Conservation (phyloP, 2,888 invertebrate species). For the Protophormia terraenovae region DNA sequence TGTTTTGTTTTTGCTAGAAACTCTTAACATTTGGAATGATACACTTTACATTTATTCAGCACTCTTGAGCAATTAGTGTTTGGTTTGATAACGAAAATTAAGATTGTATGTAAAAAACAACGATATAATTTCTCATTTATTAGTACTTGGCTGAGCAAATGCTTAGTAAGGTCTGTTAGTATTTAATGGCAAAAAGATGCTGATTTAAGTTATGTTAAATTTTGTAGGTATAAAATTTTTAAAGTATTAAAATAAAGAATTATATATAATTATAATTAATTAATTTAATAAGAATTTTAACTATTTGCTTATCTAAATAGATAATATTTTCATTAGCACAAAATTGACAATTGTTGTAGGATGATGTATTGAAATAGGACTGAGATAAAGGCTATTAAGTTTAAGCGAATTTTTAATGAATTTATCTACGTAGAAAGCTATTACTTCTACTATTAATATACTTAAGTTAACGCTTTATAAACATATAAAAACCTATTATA, state of each 20-base stretch:
- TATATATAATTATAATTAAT: not conserved
- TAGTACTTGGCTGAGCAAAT: constrained; percentile 36
- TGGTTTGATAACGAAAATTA: constrained; percentile 43
- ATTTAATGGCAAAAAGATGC: constrained; percentile 34
- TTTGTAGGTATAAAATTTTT: not conserved
- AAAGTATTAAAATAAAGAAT: not conserved
- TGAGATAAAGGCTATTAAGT: too few relatives aligned
- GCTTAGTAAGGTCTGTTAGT: constrained; percentile 8
- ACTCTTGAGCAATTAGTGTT: constrained; percentile 59
- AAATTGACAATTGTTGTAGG: too few relatives aligned
- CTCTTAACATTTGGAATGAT: constrained; percentile 26
- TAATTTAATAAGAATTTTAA: not conserved
- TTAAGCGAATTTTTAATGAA: too few relatives aligned
- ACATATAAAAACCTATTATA: too few relatives aligned
- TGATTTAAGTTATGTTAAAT: constrained; percentile 18
- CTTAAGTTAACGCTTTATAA: too few relatives aligned
- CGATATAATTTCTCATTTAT: constrained; percentile 28
- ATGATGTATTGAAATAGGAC: too few relatives aligned
- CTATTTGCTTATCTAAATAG: too few relatives aligned
- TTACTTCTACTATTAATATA: too few relatives aligned
- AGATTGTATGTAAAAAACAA: not conserved
- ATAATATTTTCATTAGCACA: too few relatives aligned
- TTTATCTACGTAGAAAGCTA: too few relatives aligned
- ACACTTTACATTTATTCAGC: constrained; percentile 25
- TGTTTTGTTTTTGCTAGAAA: not conserved